These are phyloP conservation scores for Lepidostoma basale DNA, from an alignment of 1,140 invertebrate genomes.

Conservation along the genomic window DNA sequence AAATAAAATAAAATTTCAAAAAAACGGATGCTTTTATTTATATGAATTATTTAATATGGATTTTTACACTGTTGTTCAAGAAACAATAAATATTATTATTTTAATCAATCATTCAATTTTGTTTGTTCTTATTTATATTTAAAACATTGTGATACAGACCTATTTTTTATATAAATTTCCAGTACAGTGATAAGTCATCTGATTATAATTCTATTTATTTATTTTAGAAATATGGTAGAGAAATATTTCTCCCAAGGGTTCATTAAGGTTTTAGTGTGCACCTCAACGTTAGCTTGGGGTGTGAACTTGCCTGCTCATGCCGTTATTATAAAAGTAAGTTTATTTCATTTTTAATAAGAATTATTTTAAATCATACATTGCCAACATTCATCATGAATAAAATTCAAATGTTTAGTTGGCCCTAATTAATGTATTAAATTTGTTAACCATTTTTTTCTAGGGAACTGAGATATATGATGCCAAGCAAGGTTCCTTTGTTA, in stretches of 20 bases:
- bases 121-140: not conserved
- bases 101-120: not conserved
- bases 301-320: slow-evolving; percentile 98
- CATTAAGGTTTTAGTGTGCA: slow-evolving; percentile 95
- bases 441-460: slow-evolving; percentile 55
- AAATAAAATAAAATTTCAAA: too few relatives aligned
- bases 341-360: not conserved
- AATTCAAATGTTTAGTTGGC: too few relatives aligned
- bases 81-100: not conserved
- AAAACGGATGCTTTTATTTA: too few relatives aligned
- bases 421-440: too few relatives aligned
- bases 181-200: too few relatives aligned
- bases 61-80: not conserved
- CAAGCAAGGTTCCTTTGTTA: slow-evolving; percentile 91
- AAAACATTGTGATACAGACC: not conserved
- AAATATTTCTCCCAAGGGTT: slow-evolving; percentile 87
- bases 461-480: slow-evolving; percentile 98
- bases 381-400: too few relatives aligned
- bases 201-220: too few relatives aligned
- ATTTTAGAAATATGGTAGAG: slow-evolving; percentile 78
- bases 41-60: not conserved
- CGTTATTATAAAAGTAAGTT: slow-evolving; percentile 88
- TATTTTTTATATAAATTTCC: too few relatives aligned
- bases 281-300: slow-evolving; percentile 98
- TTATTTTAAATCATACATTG: too few relatives aligned